Evolutionary conservation across 2,797 vertebrate genomes (phyloP), one percentile per base, ranked within the genome.

Genomic region (Sternarchorhynchus goeldii): DNA sequence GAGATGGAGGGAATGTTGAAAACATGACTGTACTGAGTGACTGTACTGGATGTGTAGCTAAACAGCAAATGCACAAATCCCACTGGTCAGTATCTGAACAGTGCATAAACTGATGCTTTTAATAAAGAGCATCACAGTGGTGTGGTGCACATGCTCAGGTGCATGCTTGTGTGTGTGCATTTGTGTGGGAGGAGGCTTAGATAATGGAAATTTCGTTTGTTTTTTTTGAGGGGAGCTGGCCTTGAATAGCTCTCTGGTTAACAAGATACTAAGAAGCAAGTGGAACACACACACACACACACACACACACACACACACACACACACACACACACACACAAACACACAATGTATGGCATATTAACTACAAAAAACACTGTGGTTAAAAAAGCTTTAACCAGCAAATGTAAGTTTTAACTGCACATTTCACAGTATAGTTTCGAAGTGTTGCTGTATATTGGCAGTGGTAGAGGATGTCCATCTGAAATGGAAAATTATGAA

Each of bases 131-230:
- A 12, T 16, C 64, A 56, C 81, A 18, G 29, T 73, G 4, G n/a
- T 69, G 21, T 58, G 78, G 78, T 82, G 72, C 78, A 59, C 75
- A 21, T 80, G 72, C 76, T 68, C 34, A 81, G 64, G 63, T 65
- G 41, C 71, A 80, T 68, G 76, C 67, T 74, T 39, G 65, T 78
- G 87, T 85, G 84, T 74, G 31, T 71, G 67, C 56, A 62, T 59
- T 39, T 73, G 89, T 71, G 93, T 93, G 91, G 93, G 95, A 87
- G 92, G 92, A 82, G 90, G 88, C 89, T 84, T 78, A 82, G 82
- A 86, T 87, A 92, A 81, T 90, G 88, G 89, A 92, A 92, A 94
- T 92, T 91, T 93, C 89, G 85, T 90, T 86, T 88, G 85, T 73
- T 58, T 58, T 34, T 12, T 64, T 20, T 83, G 79, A 20, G 57